Evolutionary conservation across 1,140 invertebrate species (phyloP), one percentile per base, ranked within the genome.

Genomic region (Subanguina moxae): DNA sequence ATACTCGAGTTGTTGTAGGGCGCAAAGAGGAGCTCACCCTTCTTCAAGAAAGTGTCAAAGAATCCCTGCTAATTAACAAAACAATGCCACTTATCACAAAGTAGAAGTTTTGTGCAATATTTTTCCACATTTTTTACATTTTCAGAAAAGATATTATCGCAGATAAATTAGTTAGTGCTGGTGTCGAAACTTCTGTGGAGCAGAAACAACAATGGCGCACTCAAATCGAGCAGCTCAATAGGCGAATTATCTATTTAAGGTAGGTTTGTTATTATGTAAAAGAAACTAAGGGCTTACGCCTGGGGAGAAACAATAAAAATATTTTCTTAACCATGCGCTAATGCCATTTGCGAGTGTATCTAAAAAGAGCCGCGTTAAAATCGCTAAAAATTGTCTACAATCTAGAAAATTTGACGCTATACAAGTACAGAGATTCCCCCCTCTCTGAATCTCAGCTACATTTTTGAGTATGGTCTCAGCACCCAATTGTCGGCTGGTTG

Each of bases 61-160:
- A 64, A 3, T 71, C 69, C 7, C 9, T 71, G 15, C 30, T 61
- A 21, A 45, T 73, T 27, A 57, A 70, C 21, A 43, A 63, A 62
- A 72, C 57, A 13, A 19, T 59, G 19, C 11, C 23, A 21, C 57
- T 71, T n/a, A 48, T 63, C 19, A 42, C 67, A 17, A 70, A 43
- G 69, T 65, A 38, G 5, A 21, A 1, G 8, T 61, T 61, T 32
- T 21, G 28, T 61, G 5, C 8, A 7, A 7, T 7, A 21, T n/a
- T 61, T 3, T 25, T 61, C 38, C 5, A 7, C 13, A 61, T 61
- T 61, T 30, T 19, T 25, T 25, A 30, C 19, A 32, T 61, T 61
- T 61, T 74, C 30, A 71, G 69, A 30, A 72, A 72, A 56, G 69
- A 71, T 25, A 42, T 71, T 8, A 21, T 71, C 23, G 15, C 15